phyloP scores from a whole-genome alignment of 1,140 invertebrate genomes.

The Drosophila triauraria region DNA sequence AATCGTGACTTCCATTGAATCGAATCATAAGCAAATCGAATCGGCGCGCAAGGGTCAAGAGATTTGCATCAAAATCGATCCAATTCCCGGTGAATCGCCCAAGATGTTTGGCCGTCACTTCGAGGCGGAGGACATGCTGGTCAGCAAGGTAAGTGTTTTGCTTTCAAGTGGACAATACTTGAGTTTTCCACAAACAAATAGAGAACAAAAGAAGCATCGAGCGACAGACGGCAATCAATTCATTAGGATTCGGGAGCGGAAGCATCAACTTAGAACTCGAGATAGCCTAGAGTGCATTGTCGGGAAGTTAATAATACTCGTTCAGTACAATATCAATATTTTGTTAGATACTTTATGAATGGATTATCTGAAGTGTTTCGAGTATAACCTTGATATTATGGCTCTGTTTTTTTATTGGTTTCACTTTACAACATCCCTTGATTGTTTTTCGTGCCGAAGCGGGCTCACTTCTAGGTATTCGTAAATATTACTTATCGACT shows the following conservation, averaged over 20 bases:
- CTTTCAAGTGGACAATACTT: constrained; percentile 11
- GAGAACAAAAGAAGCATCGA: constrained; percentile 6
- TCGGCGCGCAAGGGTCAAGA: constrained; percentile 97
- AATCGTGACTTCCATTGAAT: constrained; percentile 97
- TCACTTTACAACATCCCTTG: constrained; percentile 2
- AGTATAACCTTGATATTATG: neutral
- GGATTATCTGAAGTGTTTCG: constrained; percentile 20
- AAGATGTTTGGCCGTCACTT: constrained; percentile 99
- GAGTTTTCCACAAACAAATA: neutral
- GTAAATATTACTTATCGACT: too few species aligned
- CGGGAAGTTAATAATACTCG: constrained; percentile 11
- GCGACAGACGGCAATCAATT: constrained; percentile 24
- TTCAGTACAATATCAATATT: neutral
- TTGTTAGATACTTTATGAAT: constrained; percentile 6
- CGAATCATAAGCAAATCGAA: constrained; percentile 95
- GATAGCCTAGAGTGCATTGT: constrained; percentile 30
- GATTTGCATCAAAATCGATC: constrained; percentile 99
- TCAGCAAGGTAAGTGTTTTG: constrained; percentile 95
- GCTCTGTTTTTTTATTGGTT: neutral
- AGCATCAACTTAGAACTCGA: constrained; percentile 33
- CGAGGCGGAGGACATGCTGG: constrained; percentile 96
- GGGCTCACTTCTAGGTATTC: too few species aligned
- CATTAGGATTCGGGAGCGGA: constrained; percentile 38
- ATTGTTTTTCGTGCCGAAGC: neutral
- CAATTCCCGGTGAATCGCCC: constrained; percentile 97